Evolutionary conservation across 2,113 vertebrate species (phyloP), one percentile per base, ranked within the genome.

Genomic region (Petroica traversi): DNA sequence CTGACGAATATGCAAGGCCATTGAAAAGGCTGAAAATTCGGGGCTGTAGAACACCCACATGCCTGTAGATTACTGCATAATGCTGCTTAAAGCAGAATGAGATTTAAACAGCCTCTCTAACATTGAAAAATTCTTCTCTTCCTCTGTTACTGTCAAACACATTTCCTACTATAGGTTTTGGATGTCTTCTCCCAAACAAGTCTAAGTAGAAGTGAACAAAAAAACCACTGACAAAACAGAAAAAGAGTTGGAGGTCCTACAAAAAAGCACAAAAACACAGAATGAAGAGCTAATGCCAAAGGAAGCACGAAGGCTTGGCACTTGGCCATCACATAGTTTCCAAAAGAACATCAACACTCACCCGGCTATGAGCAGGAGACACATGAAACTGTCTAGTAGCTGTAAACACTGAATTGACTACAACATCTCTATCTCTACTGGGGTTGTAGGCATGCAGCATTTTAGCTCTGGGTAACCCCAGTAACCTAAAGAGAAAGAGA

Each of bases 381-480:
- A 99, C 98, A 96, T 99, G 99, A 98, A 99, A 99, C 98, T 99
- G 98, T 94, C 98, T 98, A 97, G 98, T 98, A 96, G 99, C 98
- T 97, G 99, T 99, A 98, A 99, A 99, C 98, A 99, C 98, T 36
- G 99, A 99, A 96, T 99, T 98, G 98, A 99, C 98, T 88, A 99
- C 98, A 83, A 99, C 98, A 95, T 99, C 98, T 81, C 98, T 98
- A 62, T 99, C 99, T 97, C 98, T 98, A 93, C 98, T 99, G 88
- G 99, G 99, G 97, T 99, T 99, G 96, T 99, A 99, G 83, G 98
- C 98, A 97, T 99, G 98, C 90, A 99, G 98, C 85, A 99, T 98
- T 98, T 99, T 99, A 95, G 98, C 99, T 97, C 98, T 98, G 71
- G 99, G 99, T 95, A 99, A 97, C 64, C 99, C 99, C 97, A 99